A percentile compares a stretch with the other conserved stretches of the same genome.
Evolutionary conservation across 2,888 invertebrate species (phyloP).

Genomic region (Encarsia formosa): DNA sequence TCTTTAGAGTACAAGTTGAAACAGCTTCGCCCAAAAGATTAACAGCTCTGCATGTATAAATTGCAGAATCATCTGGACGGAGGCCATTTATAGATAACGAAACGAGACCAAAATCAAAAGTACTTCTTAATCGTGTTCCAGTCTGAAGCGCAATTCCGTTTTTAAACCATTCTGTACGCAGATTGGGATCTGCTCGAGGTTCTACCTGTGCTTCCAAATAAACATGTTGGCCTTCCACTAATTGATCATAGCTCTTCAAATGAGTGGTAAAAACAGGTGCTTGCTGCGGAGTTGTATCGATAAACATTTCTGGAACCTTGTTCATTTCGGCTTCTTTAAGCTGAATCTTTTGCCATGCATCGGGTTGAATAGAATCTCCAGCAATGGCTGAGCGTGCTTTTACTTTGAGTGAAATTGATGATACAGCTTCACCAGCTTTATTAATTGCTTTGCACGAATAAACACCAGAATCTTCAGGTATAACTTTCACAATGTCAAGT

Average conservation of each 20-base stretch:
- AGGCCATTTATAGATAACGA: slow-evolving; percentile 84
- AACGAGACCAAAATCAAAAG: slow-evolving; percentile 95
- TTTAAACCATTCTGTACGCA: slow-evolving; percentile 88
- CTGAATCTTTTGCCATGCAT: slow-evolving; percentile 89
- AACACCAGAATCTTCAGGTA: slow-evolving; percentile 84
- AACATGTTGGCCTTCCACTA: slow-evolving; percentile 82
- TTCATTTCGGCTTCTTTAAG: slow-evolving; percentile 89
- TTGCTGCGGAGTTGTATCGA: slow-evolving; percentile 80
- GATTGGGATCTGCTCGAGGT: slow-evolving; percentile 82
- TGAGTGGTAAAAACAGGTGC: slow-evolving; percentile 96
- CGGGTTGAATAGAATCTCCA: slow-evolving; percentile 82
- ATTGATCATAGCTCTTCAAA: slow-evolving; percentile 76
- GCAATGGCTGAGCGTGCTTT: slow-evolving; percentile 77
- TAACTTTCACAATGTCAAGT: slow-evolving; percentile 82
- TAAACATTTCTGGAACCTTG: slow-evolving; percentile 82
- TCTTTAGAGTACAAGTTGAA: slow-evolving; percentile 84
- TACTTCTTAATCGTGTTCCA: slow-evolving; percentile 85
- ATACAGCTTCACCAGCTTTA: slow-evolving; percentile 89
- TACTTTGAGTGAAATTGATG: slow-evolving; percentile 85
- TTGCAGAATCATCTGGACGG: slow-evolving; percentile 87
- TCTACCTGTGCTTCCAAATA: slow-evolving; percentile 87
- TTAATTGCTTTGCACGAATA: slow-evolving; percentile 94
- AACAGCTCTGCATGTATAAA: slow-evolving; percentile 91
- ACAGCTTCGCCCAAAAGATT: slow-evolving; percentile 93
- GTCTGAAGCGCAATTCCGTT: slow-evolving; percentile 83